Percentiles rank a stretch among this genome's conserved stretches.
Conservation (phyloP, 2,888 invertebrate species). For the Phlogophora meticulosa region DNA sequence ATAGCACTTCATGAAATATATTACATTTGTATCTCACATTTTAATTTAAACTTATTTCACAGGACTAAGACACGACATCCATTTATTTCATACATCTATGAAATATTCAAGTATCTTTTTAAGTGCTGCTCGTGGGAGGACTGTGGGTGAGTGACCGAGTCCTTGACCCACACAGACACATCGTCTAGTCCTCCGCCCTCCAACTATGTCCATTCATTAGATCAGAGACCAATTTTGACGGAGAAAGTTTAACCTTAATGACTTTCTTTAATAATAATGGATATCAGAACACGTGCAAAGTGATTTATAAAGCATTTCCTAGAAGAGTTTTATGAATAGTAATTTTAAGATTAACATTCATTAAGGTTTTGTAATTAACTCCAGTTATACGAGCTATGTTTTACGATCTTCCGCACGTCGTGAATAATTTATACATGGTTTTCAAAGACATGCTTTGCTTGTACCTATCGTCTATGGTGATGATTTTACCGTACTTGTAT, state of each 20-base stretch:
- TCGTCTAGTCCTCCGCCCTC: slow-evolving; percentile 49
- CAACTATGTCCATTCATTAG: slow-evolving; percentile 63
- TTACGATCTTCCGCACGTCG: slow-evolving; percentile 27
- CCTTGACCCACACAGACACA: slow-evolving; percentile 80
- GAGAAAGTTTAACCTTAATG: slow-evolving; percentile 51
- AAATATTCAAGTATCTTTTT: slow-evolving; percentile 33
- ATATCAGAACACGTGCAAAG: background rate
- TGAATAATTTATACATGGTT: slow-evolving; percentile 21
- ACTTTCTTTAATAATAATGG: slow-evolving; percentile 17
- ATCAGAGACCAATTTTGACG: slow-evolving; percentile 53
- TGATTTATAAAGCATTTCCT: slow-evolving; percentile 15
- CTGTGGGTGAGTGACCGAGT: slow-evolving; percentile 80
- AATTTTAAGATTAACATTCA: slow-evolving; percentile 24
- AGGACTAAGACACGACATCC: slow-evolving; percentile 21
- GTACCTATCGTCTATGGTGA: background rate
- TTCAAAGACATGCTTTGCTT: slow-evolving; percentile 13
- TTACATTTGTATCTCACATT: no score
- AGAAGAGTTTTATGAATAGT: slow-evolving; percentile 21
- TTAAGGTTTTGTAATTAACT: slow-evolving; percentile 31
- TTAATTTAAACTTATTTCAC: no score
- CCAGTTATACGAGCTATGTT: slow-evolving; percentile 23
- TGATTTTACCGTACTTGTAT: background rate
- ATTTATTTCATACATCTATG: slow-evolving; percentile 11
- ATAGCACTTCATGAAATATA: no score
- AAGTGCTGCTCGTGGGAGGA: slow-evolving; percentile 64